Percentiles rank a stretch among this genome's conserved stretches.
Conservation (phyloP, 1,140 invertebrate genomes). For the Hesperophylax magnus region DNA sequence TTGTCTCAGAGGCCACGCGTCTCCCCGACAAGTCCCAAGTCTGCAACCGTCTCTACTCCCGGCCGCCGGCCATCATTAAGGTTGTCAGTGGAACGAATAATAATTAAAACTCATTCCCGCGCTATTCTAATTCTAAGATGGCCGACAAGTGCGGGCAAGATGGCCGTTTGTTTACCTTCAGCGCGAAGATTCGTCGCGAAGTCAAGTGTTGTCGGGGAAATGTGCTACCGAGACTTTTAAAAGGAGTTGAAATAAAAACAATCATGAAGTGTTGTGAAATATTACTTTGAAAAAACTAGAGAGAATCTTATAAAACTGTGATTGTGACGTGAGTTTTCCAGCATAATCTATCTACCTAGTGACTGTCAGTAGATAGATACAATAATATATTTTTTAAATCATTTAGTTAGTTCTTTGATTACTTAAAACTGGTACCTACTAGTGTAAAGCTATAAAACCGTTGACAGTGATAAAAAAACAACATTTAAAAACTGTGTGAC, state of each 20-base stretch:
- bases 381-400: too few relatives aligned
- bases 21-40: constrained; percentile 11
- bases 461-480: too few relatives aligned
- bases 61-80: constrained; percentile 37
- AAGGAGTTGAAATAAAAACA: constrained; percentile 16
- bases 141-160: constrained; percentile 32
- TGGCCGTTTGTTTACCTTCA: constrained; percentile 42
- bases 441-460: too few relatives aligned
- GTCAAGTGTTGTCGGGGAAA: background rate
- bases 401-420: too few relatives aligned
- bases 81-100: background rate
- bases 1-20: constrained; percentile 36
- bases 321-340: constrained; percentile 12
- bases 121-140: constrained; percentile 40
- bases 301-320: constrained; percentile 4
- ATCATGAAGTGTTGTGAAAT: constrained; percentile 11
- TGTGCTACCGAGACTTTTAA: background rate
- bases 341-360: too few relatives aligned
- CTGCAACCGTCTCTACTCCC: constrained; percentile 24
- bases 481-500: too few relatives aligned
- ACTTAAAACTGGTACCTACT: too few relatives aligned
- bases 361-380: too few relatives aligned
- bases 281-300: constrained; percentile 11
- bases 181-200: background rate
- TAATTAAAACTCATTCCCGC: constrained; percentile 21